These are phyloP conservation scores for Dinocampus coccinellae DNA, from an alignment of 2,888 invertebrate genomes.

Conservation along the genomic window DNA sequence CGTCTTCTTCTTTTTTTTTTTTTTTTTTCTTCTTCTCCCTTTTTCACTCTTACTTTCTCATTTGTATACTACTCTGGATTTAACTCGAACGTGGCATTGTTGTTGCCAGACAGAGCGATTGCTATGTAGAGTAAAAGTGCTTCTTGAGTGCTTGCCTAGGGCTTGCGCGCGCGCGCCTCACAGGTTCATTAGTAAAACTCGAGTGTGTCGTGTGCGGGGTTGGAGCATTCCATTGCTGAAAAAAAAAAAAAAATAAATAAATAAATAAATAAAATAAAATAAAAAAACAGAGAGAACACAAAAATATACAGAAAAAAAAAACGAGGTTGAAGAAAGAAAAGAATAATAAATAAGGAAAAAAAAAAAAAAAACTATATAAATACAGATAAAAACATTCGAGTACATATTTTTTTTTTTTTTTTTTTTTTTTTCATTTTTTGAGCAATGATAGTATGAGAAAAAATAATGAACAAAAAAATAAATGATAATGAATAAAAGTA, in stretches of 20 bases:
- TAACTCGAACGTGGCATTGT: conserved; percentile 43
- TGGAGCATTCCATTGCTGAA: conserved; percentile 32
- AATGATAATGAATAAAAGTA: too few relatives aligned
- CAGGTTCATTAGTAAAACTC: conserved; percentile 50
- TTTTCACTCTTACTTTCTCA: conserved; percentile 16
- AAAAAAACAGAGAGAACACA: not conserved
- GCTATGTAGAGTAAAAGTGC: conserved; percentile 63
- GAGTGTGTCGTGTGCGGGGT: conserved; percentile 47
- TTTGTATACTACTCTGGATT: not conserved
- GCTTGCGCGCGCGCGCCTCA: conserved; percentile 26
- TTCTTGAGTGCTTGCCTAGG: conserved; percentile 52
- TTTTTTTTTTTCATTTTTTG: too few relatives aligned
- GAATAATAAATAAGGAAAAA: too few relatives aligned
- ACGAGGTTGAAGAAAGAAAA: too few relatives aligned
- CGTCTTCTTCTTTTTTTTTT: conserved; percentile 9
- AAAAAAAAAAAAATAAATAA: not conserved
- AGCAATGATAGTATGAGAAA: too few relatives aligned
- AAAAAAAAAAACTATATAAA: too few relatives aligned
- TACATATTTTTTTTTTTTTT: too few relatives aligned
- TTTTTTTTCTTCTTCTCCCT: conserved; percentile 5
- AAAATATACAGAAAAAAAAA: too few relatives aligned
- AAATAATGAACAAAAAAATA: too few relatives aligned
- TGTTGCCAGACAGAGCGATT: conserved; percentile 53
- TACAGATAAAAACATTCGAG: too few relatives aligned
- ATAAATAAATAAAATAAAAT: not conserved